Percentiles rank a stretch among this genome's conserved stretches.
Conservation (phyloP, 2,888 invertebrate species). For the Theretra japonica region DNA sequence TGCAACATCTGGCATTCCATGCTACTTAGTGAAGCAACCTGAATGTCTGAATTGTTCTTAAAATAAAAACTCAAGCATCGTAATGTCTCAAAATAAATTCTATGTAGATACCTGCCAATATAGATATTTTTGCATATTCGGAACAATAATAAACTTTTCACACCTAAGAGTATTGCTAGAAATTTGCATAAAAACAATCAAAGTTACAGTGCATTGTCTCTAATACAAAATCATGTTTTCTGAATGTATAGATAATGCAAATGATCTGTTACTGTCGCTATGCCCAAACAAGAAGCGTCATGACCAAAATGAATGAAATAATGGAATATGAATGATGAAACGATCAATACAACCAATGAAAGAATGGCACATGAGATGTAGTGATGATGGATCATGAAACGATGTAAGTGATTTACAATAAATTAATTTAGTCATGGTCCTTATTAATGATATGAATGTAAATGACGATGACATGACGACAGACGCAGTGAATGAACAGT, state of each 20-base stretch:
- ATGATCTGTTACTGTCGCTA: constrained; percentile 10
- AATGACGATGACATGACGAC: background rate
- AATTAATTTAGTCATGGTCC: constrained; percentile 23
- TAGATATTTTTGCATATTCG: too few relatives aligned
- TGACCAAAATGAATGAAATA: background rate
- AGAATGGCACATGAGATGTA: constrained; percentile 7
- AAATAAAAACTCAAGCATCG: too few relatives aligned
- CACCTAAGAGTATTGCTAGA: too few relatives aligned
- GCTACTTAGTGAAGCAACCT: too few relatives aligned
- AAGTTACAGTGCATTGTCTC: too few relatives aligned
- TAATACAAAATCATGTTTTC: background rate
- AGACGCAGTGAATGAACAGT: background rate
- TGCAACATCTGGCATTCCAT: too few relatives aligned
- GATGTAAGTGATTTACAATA: constrained; percentile 9
- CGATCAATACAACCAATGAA: background rate
- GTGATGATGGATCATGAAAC: background rate
- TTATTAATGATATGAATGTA: background rate
- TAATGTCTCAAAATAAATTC: too few relatives aligned
- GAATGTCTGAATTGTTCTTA: too few relatives aligned
- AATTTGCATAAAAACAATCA: too few relatives aligned
- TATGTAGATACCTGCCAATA: too few relatives aligned
- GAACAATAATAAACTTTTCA: too few relatives aligned
- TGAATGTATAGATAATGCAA: background rate
- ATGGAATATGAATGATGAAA: background rate
- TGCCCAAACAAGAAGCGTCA: constrained; percentile 4